These are phyloP conservation scores for Protobothrops mucrosquamatus DNA, from an alignment of 2,113 vertebrate species.

Conservation along the genomic window DNA sequence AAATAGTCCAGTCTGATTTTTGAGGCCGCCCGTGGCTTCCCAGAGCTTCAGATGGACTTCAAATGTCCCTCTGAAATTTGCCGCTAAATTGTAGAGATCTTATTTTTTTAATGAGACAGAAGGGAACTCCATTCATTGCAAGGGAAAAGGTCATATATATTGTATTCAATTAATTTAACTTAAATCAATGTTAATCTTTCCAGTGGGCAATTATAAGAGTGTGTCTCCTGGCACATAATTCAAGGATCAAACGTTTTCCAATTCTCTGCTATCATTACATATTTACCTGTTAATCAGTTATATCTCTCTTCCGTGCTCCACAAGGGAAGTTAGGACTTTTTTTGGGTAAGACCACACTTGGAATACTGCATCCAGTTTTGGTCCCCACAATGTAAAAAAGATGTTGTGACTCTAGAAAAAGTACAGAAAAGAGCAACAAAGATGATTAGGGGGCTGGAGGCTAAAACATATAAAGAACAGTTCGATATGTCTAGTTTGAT, in stretches of 20 bases:
- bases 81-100: background rate
- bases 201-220: background rate
- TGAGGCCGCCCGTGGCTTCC: background rate
- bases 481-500: background rate
- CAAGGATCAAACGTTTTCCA: background rate
- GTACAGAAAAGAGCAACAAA: background rate
- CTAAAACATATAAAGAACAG: background rate
- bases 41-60: background rate
- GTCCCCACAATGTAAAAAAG: background rate
- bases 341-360: background rate
- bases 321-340: background rate
- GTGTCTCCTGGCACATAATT: background rate
- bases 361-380: background rate
- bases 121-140: background rate
- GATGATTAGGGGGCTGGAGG: background rate
- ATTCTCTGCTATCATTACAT: background rate
- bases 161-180: background rate
- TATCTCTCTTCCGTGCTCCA: background rate
- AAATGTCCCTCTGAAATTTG: background rate
- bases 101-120: background rate
- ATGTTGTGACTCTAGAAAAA: background rate
- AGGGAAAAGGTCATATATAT: background rate
- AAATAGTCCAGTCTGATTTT: background rate
- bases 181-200: background rate
- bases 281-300: background rate